Base-by-base conservation (phyloP, 2,113 vertebrate genomes). In the Epinephelus cyanopodus region DNA sequence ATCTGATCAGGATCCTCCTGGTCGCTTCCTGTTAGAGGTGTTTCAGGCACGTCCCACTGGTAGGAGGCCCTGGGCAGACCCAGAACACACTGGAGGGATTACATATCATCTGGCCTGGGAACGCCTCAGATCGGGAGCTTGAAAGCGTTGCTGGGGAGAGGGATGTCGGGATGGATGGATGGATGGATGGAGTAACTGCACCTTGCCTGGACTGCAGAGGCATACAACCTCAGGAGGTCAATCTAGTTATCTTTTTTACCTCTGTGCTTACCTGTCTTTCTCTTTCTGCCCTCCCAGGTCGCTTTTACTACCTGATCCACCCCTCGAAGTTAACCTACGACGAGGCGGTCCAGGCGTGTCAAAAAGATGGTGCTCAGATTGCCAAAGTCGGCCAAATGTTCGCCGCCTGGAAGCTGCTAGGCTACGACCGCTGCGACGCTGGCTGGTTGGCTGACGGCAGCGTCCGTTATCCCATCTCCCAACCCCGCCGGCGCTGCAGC, bases 331-430 rank as follows among this genome's bases (percentile, higher is more conserved):
- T 99, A 76, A 98, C 97, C 54, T 99, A 98, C 0, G 96, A 97
- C 0, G 98, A 99, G 92, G 98, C 98, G 0, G 96, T 97, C 18
- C 88, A 92, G 66, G 98, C 98, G 0, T 99, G 98, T 85, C 92
- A 95, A 83, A 96, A 95, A 6, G 97, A 99, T 0, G 97, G 97
- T 0, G 95, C 98, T 13, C 96, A 96, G 90, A 97, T 99, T 0
- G 98, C 98, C 25, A 99, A 98, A 92, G 98, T 99, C 27, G 98
- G 98, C 54, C 98, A 99, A 90, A 97, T 99, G 87, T 99, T 96
- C 18, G 96, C 97, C 0, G 98, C 98, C 83, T 99, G 98, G 98
- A 98, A 98, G 84, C 96, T 99, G 9, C 95, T 96, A 45, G 97
- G 96, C 39, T 99, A 97, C 0, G 98, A 99, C 91, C 98, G 98